Evolutionary conservation across 1,140 invertebrate species (phyloP), one percentile per base, ranked within the genome.

Genomic region (Hylyphantes graminicola): DNA sequence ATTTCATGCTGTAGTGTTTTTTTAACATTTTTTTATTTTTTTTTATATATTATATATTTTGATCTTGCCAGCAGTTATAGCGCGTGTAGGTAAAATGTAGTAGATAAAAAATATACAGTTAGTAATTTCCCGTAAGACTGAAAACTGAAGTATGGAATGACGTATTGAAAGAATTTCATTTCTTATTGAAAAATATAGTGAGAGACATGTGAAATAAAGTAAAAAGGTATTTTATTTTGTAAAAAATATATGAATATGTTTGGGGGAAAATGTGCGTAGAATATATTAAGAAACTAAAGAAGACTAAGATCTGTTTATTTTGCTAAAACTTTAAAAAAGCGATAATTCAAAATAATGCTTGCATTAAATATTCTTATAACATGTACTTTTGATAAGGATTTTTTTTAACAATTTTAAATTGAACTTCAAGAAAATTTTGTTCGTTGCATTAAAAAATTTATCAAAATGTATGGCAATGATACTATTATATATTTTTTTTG

Each of bases 11-110:
- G 74, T 76, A 50, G 55, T 76, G 48, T 64, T 61, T 76, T 19
- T 76, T 76, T 76, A n/a, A 7, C n/a, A 17, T 76, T 50, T 76
- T 75, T 64, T 76, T 48, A 48, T 64, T 63, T 76, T 57, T 76
- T 76, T 57, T 76, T 76, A 63, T 76, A 76, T 76, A 48, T 75
- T 76, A 76, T 64, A 63, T 76, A 63, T 76, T 74, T 57, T 74
- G 21, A 53, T 59, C 54, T 63, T 17, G 19, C 35, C 21, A 76
- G 21, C 74, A 53, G 61, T 19, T 76, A 61, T 35, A 51, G 55
- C 48, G 48, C 54, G 72, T n/a, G n/a, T 48, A 48, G 8, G 57
- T 17, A 17, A 64, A 64, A 51, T 74, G 53, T 35, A 55, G 53
- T 35, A 55, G 67, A 17, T 17, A 74, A 74, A 74, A 55, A 13